Evolutionary conservation across 2,888 invertebrate genomes (phyloP).

Genomic region (Loripinus fragilis): DNA sequence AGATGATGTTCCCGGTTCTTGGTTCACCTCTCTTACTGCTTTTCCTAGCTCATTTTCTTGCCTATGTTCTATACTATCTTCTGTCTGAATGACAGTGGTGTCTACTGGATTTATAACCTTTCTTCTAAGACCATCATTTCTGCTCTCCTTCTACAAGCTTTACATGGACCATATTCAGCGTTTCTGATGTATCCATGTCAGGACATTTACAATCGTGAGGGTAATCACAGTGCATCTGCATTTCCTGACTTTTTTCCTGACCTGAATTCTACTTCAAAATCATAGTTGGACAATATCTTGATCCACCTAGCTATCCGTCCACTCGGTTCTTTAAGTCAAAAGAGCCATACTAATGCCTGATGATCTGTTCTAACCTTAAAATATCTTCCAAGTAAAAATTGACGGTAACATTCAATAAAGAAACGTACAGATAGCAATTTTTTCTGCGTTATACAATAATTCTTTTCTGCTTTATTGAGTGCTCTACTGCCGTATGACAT

Average conservation of each 20-base stretch:
- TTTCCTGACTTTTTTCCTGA: slow-evolving; percentile 20
- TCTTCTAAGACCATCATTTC: too few species aligned
- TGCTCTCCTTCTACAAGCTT: background rate
- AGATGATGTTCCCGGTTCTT: too few species aligned
- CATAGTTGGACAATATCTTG: slow-evolving; percentile 23
- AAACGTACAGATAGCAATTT: slow-evolving; percentile 23
- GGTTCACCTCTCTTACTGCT: too few species aligned
- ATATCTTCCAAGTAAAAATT: slow-evolving; percentile 7
- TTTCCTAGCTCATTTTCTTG: too few species aligned
- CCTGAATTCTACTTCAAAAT: slow-evolving; percentile 21
- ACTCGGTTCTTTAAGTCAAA: slow-evolving; percentile 17
- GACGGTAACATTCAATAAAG: slow-evolving; percentile 29
- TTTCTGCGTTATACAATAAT: slow-evolving; percentile 31
- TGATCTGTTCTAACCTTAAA: slow-evolving; percentile 32
- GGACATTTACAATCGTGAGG: slow-evolving; percentile 30
- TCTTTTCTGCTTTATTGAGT: slow-evolving; percentile 20
- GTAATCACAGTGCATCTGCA: slow-evolving; percentile 28
- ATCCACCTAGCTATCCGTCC: slow-evolving; percentile 33
- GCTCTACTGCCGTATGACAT: slow-evolving; percentile 35
- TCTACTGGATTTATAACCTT: too few species aligned
- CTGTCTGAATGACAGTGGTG: too few species aligned
- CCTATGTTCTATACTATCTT: too few species aligned
- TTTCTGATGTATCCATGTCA: slow-evolving; percentile 12
- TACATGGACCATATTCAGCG: slow-evolving; percentile 18
- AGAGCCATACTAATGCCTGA: slow-evolving; percentile 11